Conservation (phyloP, 1,140 invertebrate species). For the Heliothis subflexa region DNA sequence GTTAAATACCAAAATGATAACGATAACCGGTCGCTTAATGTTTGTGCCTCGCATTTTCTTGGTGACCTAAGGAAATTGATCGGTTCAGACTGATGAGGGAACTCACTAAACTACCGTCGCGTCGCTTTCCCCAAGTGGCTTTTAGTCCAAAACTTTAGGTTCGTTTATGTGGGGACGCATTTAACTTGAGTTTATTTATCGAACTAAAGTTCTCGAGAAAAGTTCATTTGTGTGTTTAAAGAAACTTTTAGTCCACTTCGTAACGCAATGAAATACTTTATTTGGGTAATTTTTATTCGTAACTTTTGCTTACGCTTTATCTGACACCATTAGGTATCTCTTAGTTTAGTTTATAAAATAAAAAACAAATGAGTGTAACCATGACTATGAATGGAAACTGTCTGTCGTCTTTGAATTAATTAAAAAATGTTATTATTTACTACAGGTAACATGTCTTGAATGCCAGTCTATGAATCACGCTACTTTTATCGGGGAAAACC, state of each 20-base stretch:
- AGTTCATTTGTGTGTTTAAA: conserved; percentile 39
- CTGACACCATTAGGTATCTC: neutral
- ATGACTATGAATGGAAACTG: too few relatives aligned
- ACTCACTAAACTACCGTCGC: conserved; percentile 10
- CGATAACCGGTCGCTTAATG: neutral
- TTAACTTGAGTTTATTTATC: conserved; percentile 44
- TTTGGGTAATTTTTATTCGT: conserved; percentile 6
- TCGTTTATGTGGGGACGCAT: conserved; percentile 35
- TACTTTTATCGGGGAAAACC: too few relatives aligned
- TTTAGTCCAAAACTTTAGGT: conserved; percentile 39
- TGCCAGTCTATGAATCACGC: too few relatives aligned
- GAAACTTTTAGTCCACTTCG: conserved; percentile 13
- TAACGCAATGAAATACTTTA: conserved; percentile 12
- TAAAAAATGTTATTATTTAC: too few relatives aligned
- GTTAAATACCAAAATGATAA: conserved; percentile 7
- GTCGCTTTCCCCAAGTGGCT: conserved; percentile 22
- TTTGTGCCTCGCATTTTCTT: neutral
- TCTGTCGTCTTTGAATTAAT: too few relatives aligned
- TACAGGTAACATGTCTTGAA: too few relatives aligned
- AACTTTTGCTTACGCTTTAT: neutral
- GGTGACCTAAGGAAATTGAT: conserved; percentile 15
- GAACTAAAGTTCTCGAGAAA: conserved; percentile 36
- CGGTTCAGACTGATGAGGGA: conserved; percentile 26
- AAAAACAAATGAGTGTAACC: too few relatives aligned
- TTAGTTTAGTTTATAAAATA: neutral